phyloP scores from a whole-genome alignment of 2,113 vertebrate species.

The Orycteropus afer region DNA sequence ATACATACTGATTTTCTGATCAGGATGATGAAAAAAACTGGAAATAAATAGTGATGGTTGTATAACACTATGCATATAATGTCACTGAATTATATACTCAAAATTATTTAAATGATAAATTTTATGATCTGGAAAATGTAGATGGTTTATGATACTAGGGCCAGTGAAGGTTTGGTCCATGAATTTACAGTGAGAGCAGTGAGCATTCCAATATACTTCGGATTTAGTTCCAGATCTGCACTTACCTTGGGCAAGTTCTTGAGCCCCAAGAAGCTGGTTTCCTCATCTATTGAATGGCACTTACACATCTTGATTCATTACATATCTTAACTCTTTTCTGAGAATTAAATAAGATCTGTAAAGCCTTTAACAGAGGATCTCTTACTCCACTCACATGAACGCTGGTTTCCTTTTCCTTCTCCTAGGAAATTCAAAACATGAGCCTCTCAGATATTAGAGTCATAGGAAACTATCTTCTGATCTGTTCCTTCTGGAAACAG shows the following conservation, averaged over 20 bases:
- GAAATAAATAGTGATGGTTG: too few species aligned
- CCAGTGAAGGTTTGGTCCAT: background rate
- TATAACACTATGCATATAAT: too few species aligned
- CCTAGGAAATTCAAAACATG: background rate
- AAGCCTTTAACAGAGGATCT: too few species aligned
- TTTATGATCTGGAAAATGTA: background rate
- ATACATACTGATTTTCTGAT: too few species aligned
- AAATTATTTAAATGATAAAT: too few species aligned
- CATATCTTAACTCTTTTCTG: background rate
- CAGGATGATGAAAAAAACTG: too few species aligned
- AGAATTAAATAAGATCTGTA: background rate
- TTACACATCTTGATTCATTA: background rate
- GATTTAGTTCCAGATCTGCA: background rate
- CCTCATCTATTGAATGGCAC: background rate
- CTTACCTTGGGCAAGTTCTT: background rate
- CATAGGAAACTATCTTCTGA: background rate
- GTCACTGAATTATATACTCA: too few species aligned
- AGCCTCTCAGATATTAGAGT: background rate
- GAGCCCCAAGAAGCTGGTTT: background rate
- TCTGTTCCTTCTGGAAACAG: background rate
- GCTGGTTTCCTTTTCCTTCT: background rate
- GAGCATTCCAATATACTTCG: too few species aligned
- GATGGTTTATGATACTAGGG: background rate
- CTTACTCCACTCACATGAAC: background rate
- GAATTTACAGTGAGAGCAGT: background rate